phyloP scores from a whole-genome alignment of 2,797 vertebrate species.

The Amblyopsis hoosieri region DNA sequence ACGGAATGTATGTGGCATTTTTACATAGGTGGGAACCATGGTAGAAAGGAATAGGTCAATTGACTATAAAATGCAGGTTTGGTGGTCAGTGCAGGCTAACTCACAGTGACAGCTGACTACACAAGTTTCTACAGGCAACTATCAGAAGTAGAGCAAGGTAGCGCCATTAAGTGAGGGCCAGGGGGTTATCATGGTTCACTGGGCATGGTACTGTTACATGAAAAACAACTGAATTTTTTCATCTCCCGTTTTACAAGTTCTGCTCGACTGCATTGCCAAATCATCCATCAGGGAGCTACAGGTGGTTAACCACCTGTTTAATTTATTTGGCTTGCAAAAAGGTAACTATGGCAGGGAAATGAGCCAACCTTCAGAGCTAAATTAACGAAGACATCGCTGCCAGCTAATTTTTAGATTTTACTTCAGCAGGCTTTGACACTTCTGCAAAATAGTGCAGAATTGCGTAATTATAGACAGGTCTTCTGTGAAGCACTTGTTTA shows the following conservation, averaged over 20 bases:
- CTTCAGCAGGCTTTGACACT: too few relatives aligned
- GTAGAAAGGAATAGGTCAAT: too few relatives aligned
- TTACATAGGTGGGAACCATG: too few relatives aligned
- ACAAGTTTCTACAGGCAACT: too few relatives aligned
- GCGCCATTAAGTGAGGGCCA: neutral
- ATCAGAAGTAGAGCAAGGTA: neutral
- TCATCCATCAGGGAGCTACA: constrained; percentile 8
- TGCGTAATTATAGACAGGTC: too few relatives aligned
- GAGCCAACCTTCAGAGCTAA: neutral
- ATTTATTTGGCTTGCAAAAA: constrained; percentile 8
- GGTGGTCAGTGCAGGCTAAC: too few relatives aligned
- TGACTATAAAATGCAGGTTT: too few relatives aligned
- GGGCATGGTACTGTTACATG: constrained; percentile 13
- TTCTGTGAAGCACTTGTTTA: too few relatives aligned
- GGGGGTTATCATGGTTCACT: constrained; percentile 8
- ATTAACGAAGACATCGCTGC: neutral
- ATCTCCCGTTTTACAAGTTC: constrained; percentile 23
- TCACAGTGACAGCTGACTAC: too few relatives aligned
- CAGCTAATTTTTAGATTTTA: neutral
- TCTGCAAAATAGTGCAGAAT: too few relatives aligned
- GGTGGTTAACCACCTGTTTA: constrained; percentile 19
- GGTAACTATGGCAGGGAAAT: constrained; percentile 5
- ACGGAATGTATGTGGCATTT: too few relatives aligned
- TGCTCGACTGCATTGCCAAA: neutral
- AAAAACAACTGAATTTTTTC: constrained; percentile 18